Conservation (phyloP, 2,888 invertebrate species). For the Sicus ferrugineus region DNA sequence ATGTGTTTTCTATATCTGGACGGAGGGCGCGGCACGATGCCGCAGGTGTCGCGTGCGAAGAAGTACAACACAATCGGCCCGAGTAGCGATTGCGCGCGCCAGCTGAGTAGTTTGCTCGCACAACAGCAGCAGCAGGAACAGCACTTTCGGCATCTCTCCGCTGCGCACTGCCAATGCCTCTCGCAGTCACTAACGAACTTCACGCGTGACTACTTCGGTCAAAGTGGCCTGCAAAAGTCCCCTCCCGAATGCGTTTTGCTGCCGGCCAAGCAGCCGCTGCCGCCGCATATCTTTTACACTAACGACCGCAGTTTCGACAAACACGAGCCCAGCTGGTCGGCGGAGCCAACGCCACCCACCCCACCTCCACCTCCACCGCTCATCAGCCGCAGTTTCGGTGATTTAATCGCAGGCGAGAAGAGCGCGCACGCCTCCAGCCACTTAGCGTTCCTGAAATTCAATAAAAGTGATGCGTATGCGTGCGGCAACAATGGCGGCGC, state of each 20-base stretch:
- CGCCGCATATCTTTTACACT: conserved; percentile 42
- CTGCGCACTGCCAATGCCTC: conserved; percentile 62
- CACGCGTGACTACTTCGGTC: conserved; percentile 54
- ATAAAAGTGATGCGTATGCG: conserved; percentile 39
- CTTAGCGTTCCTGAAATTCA: conserved; percentile 60
- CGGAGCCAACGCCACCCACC: conserved; percentile 7
- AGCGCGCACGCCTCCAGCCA: conserved; percentile 27
- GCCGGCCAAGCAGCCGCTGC: conserved; percentile 37
- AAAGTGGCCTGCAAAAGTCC: too few species aligned
- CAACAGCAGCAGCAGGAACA: conserved; percentile 40
- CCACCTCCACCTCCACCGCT: conserved; percentile 44
- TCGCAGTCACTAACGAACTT: conserved; percentile 64
- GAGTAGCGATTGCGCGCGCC: conserved; percentile 62
- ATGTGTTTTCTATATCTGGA: conserved; percentile 51
- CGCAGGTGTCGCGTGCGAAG: conserved; percentile 39
- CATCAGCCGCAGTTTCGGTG: conserved; percentile 57
- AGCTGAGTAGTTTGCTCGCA: conserved; percentile 43
- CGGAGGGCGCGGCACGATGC: conserved; percentile 2
- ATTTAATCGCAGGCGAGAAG: conserved; percentile 48
- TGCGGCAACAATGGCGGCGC: too few species aligned
- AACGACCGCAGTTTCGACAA: conserved; percentile 33
- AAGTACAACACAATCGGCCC: conserved; percentile 64
- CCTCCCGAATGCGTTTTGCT: conserved; percentile 1
- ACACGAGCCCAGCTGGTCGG: conserved; percentile 41
- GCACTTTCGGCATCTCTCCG: conserved; percentile 42